These are phyloP conservation scores for Proterorhinus semilunaris DNA, from an alignment of 2,113 vertebrate species.

Conservation along the genomic window DNA sequence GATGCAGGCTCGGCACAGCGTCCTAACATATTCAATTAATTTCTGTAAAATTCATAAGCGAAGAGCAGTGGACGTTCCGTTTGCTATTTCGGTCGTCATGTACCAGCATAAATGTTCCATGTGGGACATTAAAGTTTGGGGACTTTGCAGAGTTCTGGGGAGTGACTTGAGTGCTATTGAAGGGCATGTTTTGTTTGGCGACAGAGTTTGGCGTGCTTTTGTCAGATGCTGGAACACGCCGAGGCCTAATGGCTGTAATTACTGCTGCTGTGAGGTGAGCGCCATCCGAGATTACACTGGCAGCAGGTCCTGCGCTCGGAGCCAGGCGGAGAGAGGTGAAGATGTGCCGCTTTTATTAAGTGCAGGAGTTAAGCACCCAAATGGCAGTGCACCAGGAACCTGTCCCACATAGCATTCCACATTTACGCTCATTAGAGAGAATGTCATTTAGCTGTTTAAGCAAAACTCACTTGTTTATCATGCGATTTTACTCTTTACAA, in stretches of 20 bases:
- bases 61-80: not conserved
- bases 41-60: constrained; percentile 54
- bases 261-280: constrained; percentile 3
- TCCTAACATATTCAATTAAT: constrained; percentile 41
- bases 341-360: constrained; percentile 21
- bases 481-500: too few relatives aligned
- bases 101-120: not conserved
- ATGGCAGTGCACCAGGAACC: not conserved
- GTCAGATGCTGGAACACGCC: not conserved
- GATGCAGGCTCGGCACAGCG: not conserved
- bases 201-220: not conserved
- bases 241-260: constrained; percentile 4
- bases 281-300: not conserved
- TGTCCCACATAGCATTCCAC: too few relatives aligned
- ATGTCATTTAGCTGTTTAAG: too few relatives aligned
- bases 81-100: constrained; percentile 13
- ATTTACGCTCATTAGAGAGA: too few relatives aligned
- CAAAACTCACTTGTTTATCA: too few relatives aligned
- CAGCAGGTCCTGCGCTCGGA: not conserved
- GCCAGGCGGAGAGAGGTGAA: constrained; percentile 4
- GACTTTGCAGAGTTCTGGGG: not conserved
- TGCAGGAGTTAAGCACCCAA: constrained; percentile 3
- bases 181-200: not conserved
- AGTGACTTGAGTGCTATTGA: not conserved
- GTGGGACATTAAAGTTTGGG: not conserved